A percentile compares a stretch with the other conserved stretches of the same genome.
Evolutionary conservation across 2,888 invertebrate genomes (phyloP).

Genomic region (Panorpa germanica): DNA sequence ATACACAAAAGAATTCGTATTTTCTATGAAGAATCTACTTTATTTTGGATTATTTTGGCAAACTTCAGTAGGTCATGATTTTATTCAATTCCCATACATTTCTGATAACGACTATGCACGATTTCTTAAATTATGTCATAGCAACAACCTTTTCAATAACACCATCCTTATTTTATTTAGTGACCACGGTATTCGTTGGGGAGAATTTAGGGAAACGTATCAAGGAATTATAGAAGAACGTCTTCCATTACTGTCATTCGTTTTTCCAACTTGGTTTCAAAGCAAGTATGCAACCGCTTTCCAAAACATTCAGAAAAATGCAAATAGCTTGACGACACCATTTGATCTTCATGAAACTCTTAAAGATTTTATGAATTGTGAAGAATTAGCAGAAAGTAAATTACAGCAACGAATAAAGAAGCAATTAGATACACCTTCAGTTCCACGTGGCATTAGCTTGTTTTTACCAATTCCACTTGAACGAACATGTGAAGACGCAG

Average conservation of each 20-base stretch:
- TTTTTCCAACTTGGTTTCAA: conserved; percentile 46
- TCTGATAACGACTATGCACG: conserved; percentile 45
- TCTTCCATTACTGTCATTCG: conserved; percentile 52
- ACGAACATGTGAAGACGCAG: conserved; percentile 50
- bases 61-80: conserved; percentile 68
- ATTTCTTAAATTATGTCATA: conserved; percentile 35
- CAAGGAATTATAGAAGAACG: conserved; percentile 79
- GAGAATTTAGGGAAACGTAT: conserved; percentile 61
- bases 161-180: conserved; percentile 59
- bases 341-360: conserved; percentile 64
- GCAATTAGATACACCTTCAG: conserved; percentile 17
- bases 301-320: conserved; percentile 36
- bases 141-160: conserved; percentile 34
- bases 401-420: conserved; percentile 19
- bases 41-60: conserved; percentile 78
- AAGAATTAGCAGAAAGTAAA: conserved; percentile 23
- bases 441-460: conserved; percentile 40
- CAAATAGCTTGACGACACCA: conserved; percentile 48
- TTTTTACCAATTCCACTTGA: conserved; percentile 43
- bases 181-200: conserved; percentile 84
- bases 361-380: conserved; percentile 34
- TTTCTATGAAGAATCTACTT: conserved; percentile 32
- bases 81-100: conserved; percentile 54
- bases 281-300: conserved; percentile 33
- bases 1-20: conserved; percentile 44